Conservation (phyloP, 1,140 invertebrate species). For the Drosophila bifasciata region DNA sequence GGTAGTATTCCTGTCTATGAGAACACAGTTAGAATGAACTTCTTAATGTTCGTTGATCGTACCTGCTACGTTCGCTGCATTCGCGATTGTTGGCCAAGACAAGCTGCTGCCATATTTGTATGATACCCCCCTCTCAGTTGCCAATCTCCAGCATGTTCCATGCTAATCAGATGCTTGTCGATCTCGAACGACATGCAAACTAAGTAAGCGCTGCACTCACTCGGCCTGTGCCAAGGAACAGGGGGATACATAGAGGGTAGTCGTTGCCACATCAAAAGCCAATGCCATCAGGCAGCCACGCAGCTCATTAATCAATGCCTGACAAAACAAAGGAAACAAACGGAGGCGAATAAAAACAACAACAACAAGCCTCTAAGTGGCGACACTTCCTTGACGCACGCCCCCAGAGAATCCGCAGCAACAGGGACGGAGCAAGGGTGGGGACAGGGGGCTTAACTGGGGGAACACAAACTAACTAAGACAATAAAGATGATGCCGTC, state of each 20-base stretch:
- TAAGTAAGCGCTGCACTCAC: slow-evolving; percentile 11
- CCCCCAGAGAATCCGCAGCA: slow-evolving; percentile 25
- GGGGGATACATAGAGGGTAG: background rate
- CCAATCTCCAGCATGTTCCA: slow-evolving; percentile 8
- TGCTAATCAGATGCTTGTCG: slow-evolving; percentile 55
- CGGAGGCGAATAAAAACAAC: slow-evolving; percentile 31
- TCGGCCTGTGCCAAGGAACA: too few species aligned
- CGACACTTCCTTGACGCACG: slow-evolving; percentile 64
- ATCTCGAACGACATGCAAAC: slow-evolving; percentile 45
- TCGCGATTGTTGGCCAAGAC: slow-evolving; percentile 13
- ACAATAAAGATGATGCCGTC: slow-evolving; percentile 66
- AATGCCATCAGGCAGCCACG: slow-evolving; percentile 44
- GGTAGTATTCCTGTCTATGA: background rate
- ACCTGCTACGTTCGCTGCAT: slow-evolving; percentile 5
- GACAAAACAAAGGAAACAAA: slow-evolving; percentile 51
- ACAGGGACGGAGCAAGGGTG: background rate
- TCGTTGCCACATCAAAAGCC: slow-evolving; percentile 63
- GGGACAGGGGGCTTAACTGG: too few species aligned
- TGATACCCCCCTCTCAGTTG: background rate
- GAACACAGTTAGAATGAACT: slow-evolving; percentile 8
- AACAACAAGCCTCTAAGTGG: slow-evolving; percentile 63
- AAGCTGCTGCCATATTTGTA: slow-evolving; percentile 20
- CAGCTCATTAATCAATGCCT: slow-evolving; percentile 71
- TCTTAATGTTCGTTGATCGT: background rate
- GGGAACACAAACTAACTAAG: slow-evolving; percentile 21